Evolutionary conservation across 2,888 invertebrate species (phyloP).

Genomic region (Dicycla oo): DNA sequence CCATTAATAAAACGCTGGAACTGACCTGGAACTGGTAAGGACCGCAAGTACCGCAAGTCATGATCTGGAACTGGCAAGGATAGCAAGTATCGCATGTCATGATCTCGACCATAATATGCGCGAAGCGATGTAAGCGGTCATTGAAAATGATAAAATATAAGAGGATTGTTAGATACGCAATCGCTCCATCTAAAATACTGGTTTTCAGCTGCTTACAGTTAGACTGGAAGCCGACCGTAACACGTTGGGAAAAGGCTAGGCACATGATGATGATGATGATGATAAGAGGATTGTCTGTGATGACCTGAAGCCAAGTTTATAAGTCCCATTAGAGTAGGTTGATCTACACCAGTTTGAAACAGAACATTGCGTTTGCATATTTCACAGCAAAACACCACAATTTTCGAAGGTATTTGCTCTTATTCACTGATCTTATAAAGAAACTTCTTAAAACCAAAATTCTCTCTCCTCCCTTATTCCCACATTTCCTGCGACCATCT

Average conservation of each 20-base stretch:
- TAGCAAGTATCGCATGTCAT: not conserved
- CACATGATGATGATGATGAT: too few species aligned
- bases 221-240: too few species aligned
- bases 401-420: not conserved
- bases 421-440: not conserved
- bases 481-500: slow-evolving; percentile 31
- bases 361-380: not conserved
- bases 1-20: not conserved
- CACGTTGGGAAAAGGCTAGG: too few species aligned
- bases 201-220: too few species aligned
- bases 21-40: not conserved
- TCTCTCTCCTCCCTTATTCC: slow-evolving; percentile 1
- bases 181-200: too few species aligned
- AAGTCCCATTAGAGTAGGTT: not conserved
- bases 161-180: not conserved
- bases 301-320: not conserved
- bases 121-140: not conserved
- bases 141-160: not conserved
- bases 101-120: not conserved
- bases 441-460: not conserved
- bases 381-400: not conserved
- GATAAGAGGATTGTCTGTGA: not conserved
- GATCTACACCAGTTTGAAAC: not conserved
- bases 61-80: not conserved
- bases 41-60: not conserved